phyloP scores from a whole-genome alignment of 2,113 vertebrate species.

The Arothron firmamentum region DNA sequence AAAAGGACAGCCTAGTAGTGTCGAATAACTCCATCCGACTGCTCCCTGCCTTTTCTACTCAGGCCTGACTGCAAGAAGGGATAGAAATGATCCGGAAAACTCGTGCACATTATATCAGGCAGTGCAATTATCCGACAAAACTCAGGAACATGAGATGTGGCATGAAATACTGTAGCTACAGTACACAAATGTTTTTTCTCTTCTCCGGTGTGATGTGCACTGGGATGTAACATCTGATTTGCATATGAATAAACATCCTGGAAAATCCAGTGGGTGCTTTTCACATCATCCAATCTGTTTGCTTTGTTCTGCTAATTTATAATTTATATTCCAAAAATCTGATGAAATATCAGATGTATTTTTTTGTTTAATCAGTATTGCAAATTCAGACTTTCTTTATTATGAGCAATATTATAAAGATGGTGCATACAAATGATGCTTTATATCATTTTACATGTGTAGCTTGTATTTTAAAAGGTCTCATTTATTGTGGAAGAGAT shows the following conservation, averaged over 20 bases:
- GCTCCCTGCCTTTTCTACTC: too few species aligned
- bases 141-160: not conserved
- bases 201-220: not conserved
- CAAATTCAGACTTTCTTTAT: not conserved
- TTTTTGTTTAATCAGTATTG: not conserved
- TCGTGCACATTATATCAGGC: not conserved
- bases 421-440: too few species aligned
- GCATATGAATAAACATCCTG: not conserved
- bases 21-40: too few species aligned
- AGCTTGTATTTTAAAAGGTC: too few species aligned
- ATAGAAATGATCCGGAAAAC: too few species aligned
- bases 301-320: conserved; percentile 9
- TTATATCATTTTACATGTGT: too few species aligned
- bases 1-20: not conserved
- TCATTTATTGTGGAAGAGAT: too few species aligned
- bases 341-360: not conserved
- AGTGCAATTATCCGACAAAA: conserved; percentile 1
- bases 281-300: conserved; percentile 11
- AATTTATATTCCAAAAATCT: not conserved
- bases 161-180: not conserved
- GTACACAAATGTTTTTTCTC: not conserved
- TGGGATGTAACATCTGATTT: not conserved
- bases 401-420: not conserved
- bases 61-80: too few species aligned
- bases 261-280: conserved; percentile 3